Evolutionary conservation across 2,113 vertebrate species (phyloP).

Genomic region (Pelecanoides urinatrix): DNA sequence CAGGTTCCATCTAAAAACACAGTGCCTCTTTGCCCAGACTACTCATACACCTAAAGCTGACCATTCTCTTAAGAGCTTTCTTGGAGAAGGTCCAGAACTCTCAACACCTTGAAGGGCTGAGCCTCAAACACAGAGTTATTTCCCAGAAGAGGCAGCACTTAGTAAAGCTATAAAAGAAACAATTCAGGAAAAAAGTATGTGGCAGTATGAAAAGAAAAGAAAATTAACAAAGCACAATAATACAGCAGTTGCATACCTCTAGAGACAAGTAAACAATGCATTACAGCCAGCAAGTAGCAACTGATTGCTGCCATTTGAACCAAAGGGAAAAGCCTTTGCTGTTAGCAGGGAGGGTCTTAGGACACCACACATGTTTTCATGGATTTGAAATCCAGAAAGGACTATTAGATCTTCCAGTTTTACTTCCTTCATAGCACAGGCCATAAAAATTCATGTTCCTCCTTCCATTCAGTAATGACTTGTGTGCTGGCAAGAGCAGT

Average conservation of each 20-base stretch:
- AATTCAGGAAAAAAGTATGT: neutral
- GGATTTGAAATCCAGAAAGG: neutral
- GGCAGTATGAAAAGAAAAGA: neutral
- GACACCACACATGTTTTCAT: neutral
- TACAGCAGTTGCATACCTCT: neutral
- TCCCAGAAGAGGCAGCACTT: constrained; percentile 16
- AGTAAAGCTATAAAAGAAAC: neutral
- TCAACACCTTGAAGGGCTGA: constrained; percentile 38
- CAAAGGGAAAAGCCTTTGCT: neutral
- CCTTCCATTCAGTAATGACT: neutral
- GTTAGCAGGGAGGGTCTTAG: neutral
- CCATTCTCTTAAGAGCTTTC: neutral
- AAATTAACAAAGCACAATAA: constrained; percentile 7
- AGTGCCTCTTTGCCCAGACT: neutral
- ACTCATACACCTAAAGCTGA: neutral
- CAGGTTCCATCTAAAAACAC: neutral
- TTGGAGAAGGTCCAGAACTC: constrained; percentile 30
- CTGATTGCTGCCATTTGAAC: neutral
- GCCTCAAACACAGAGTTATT: neutral
- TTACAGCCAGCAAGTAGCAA: constrained; percentile 2
- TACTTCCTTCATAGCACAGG: neutral
- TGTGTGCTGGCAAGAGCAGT: neutral
- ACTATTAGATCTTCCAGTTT: neutral
- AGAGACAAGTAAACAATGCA: neutral
- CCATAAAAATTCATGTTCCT: neutral